Percentiles rank a stretch among this genome's conserved stretches.
phyloP scores from a whole-genome alignment of 2,888 invertebrate species.

The Hemicrepidius hirtus region DNA sequence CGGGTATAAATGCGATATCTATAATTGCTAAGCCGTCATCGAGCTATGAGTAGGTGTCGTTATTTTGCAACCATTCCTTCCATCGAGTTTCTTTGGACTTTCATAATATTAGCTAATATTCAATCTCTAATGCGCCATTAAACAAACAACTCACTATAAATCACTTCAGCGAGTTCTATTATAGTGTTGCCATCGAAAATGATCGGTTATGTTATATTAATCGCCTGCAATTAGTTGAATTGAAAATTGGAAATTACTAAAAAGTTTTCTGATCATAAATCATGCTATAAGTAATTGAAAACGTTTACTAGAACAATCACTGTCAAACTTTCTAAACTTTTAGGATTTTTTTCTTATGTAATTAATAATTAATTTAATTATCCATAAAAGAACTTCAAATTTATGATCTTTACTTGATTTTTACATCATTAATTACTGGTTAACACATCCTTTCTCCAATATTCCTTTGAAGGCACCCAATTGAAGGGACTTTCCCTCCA shows the following conservation, averaged over 20 bases:
- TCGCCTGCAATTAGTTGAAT: conserved; percentile 13
- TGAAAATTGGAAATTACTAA: conserved; percentile 18
- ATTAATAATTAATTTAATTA: no score
- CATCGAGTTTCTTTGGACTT: not conserved
- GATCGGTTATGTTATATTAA: conserved; percentile 14
- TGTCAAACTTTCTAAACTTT: no score
- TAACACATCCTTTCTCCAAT: no score
- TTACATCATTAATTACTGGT: no score
- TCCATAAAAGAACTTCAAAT: no score
- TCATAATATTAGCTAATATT: conserved; percentile 18
- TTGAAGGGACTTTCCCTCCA: no score
- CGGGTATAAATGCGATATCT: conserved; percentile 29
- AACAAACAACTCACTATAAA: conserved; percentile 23
- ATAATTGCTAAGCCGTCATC: conserved; percentile 21
- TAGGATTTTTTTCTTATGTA: no score
- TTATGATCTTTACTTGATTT: no score
- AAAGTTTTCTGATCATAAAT: not conserved
- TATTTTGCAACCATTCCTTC: not conserved
- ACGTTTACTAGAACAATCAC: no score
- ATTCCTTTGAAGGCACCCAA: no score
- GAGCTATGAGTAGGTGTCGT: not conserved
- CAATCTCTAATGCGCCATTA: conserved; percentile 20
- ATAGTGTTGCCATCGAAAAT: not conserved
- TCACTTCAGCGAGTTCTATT: not conserved
- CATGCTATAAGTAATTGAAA: not conserved